Evolutionary conservation across 1,140 invertebrate genomes (phyloP).

Genomic region (Drosophila kanapiae): DNA sequence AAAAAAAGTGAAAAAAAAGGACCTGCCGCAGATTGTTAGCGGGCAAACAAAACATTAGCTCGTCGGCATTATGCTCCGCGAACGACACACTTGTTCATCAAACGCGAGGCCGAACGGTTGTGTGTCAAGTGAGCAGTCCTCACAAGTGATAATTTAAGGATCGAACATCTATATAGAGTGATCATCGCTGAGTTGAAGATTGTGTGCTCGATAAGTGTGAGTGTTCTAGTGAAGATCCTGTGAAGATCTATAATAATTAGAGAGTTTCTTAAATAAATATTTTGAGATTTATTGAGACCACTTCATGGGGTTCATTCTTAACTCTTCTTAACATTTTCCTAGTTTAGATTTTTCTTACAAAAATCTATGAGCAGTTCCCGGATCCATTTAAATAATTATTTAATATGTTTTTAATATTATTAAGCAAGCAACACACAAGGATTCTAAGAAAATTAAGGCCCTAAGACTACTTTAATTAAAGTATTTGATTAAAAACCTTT

Average conservation of each 20-base stretch:
- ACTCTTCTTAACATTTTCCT: background rate
- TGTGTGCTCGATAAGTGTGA: slow-evolving; percentile 8
- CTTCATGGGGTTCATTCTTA: too few relatives aligned
- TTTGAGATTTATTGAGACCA: background rate
- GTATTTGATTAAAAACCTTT: background rate
- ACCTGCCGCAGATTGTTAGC: slow-evolving; percentile 83
- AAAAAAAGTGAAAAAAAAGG: slow-evolving; percentile 34
- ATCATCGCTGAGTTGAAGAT: background rate
- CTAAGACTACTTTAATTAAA: background rate
- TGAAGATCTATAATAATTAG: background rate
- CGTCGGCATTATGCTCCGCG: slow-evolving; percentile 66
- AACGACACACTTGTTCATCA: slow-evolving; percentile 80
- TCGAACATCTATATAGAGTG: slow-evolving; percentile 31
- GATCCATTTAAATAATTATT: background rate
- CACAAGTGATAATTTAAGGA: slow-evolving; percentile 17
- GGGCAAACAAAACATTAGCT: slow-evolving; percentile 81
- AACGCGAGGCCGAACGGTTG: slow-evolving; percentile 78
- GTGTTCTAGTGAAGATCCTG: background rate
- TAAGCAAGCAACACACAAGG: background rate
- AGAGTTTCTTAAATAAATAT: background rate
- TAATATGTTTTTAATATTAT: background rate
- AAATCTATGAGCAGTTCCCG: too few relatives aligned
- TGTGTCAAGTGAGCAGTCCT: slow-evolving; percentile 64
- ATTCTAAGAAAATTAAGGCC: too few relatives aligned
- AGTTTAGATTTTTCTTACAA: background rate